Percentiles rank a stretch among this genome's conserved stretches.
Evolutionary conservation across 2,797 vertebrate genomes (phyloP).

Genomic region (Chromis chromis): DNA sequence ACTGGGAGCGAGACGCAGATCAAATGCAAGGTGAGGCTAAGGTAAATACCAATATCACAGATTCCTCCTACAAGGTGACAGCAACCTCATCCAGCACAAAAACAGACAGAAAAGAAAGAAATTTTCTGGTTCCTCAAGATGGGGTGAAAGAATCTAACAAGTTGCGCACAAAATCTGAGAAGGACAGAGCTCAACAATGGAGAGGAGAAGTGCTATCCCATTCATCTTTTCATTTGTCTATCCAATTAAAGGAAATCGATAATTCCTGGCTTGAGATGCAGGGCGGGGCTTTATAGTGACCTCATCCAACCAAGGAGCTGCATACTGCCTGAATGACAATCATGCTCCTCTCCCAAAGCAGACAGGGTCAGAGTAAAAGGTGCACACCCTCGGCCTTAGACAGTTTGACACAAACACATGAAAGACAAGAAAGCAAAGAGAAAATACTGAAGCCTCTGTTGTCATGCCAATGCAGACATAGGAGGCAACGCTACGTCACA

Average conservation of each 20-base stretch:
- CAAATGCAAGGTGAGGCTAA: slow-evolving; percentile 7
- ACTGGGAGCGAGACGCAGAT: not conserved
- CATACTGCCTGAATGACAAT: slow-evolving; percentile 72
- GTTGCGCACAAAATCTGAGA: slow-evolving; percentile 7
- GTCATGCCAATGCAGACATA: not conserved
- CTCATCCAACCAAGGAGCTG: slow-evolving; percentile 58
- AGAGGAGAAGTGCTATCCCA: slow-evolving; percentile 28
- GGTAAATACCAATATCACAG: slow-evolving; percentile 22
- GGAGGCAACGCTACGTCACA: not conserved
- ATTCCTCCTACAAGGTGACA: slow-evolving; percentile 9
- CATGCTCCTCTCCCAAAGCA: slow-evolving; percentile 6
- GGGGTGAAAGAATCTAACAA: slow-evolving; percentile 13
- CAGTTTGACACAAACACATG: not conserved
- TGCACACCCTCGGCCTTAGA: not conserved
- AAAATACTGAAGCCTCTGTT: not conserved
- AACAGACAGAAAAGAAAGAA: slow-evolving; percentile 11
- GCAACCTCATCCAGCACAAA: not conserved
- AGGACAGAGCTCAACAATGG: slow-evolving; percentile 27
- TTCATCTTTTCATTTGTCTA: slow-evolving; percentile 67
- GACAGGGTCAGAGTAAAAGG: slow-evolving; percentile 39
- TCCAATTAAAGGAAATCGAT: slow-evolving; percentile 84
- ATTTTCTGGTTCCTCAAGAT: slow-evolving; percentile 18
- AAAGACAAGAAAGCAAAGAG: not conserved
- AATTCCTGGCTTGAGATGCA: slow-evolving; percentile 65
- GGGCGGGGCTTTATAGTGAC: slow-evolving; percentile 69